These are phyloP conservation scores for Phaethon lepturus DNA, from an alignment of 2,113 vertebrate species.

Conservation along the genomic window DNA sequence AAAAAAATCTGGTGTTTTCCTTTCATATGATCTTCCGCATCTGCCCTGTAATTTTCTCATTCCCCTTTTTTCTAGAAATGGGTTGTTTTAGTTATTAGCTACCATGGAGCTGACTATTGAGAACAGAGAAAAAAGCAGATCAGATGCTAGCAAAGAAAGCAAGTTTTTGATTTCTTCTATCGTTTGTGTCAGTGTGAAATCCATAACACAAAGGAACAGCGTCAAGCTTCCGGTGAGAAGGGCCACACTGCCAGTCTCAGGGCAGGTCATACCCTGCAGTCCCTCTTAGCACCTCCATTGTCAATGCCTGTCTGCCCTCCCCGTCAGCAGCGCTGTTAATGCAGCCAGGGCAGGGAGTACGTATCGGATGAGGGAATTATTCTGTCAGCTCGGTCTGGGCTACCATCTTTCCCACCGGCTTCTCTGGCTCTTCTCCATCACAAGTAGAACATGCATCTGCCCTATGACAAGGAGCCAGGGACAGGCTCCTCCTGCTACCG, in stretches of 20 bases:
- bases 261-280: neutral
- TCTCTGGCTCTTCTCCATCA: neutral
- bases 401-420: neutral
- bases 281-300: neutral
- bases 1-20: slow-evolving; percentile 20
- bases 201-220: neutral
- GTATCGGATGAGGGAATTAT: neutral
- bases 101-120: neutral
- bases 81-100: neutral
- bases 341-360: neutral
- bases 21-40: neutral
- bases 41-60: slow-evolving; percentile 23
- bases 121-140: neutral
- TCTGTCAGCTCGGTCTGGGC: neutral
- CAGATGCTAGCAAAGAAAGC: neutral
- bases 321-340: neutral
- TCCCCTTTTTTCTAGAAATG: neutral
- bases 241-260: neutral
- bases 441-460: neutral
- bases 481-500: neutral
- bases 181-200: neutral
- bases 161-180: neutral
- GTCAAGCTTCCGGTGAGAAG: neutral
- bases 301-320: neutral
- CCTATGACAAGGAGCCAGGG: neutral